Evolutionary conservation across 2,888 invertebrate species (phyloP), one percentile per base, ranked within the genome.

Genomic region (Lasiommata megera): DNA sequence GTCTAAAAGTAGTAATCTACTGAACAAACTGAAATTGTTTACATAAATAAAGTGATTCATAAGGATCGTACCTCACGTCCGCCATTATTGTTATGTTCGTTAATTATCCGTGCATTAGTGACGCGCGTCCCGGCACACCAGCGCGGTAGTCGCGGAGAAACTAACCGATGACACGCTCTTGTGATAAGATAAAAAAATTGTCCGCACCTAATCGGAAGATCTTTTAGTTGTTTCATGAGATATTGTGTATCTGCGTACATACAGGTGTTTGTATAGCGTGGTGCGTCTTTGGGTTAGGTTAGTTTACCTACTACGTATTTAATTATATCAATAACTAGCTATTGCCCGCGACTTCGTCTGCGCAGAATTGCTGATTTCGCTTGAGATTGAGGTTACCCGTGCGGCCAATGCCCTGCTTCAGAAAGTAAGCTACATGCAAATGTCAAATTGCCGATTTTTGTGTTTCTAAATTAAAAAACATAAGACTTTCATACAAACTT

Each of bases 161-260:
- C 72, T 72, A 68, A 68, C 59, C 61, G 71, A 72, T 71, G 72
- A 72, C n/a, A n/a, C 66, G 60, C 29, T 53, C 51, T 62, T 34
- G 63, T 65, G 84, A 84, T 84, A 78, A 84, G 84, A 84, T 84
- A 81, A 79, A 71, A 72, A 72, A 73, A 72, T 16, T 41, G 37
- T 78, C 3, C 3, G 3, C 11, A 34, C 11, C 1, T 34, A 74
- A 80, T 80, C 78, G 70, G 67, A 67, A 78, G 76, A 82, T 82
- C 80, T 78, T 53, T 60, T 40, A 51, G 40, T 75, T 77, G 73
- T 69, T 74, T 71, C 74, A 73, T 71, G 62, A 62, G 62, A 62
- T 44, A 59, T 34, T 36, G 16, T 14, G 16, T 31, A 9, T 1
- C 46, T 31, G 18, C 14, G 14, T 16, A 29, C 43, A 17, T 9